Evolutionary conservation across 2,888 invertebrate genomes (phyloP).

Genomic region (Cancer borealis): DNA sequence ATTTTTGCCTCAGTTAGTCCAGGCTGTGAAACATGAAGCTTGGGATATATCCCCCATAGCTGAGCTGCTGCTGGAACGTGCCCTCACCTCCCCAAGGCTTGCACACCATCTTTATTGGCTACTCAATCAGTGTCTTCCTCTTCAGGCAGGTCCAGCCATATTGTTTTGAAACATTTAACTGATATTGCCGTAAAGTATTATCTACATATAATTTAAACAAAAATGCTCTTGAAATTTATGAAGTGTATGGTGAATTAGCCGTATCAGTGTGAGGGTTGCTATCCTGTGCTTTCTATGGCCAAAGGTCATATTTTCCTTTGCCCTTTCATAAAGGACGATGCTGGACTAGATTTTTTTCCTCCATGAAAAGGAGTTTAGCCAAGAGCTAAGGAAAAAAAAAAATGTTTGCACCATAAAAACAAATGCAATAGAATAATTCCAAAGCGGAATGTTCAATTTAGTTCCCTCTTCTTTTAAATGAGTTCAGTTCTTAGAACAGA

Average conservation of each 20-base stretch:
- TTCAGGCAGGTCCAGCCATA: slow-evolving; percentile 84
- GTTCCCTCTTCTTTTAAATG: too few relatives aligned
- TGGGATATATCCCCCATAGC: slow-evolving; percentile 94
- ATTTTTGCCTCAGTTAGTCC: slow-evolving; percentile 95
- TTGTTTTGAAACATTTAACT: too few relatives aligned
- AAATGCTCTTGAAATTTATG: not conserved
- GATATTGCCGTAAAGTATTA: not conserved
- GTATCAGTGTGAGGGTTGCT: not conserved
- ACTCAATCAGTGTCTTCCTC: slow-evolving; percentile 90
- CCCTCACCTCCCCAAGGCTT: slow-evolving; percentile 91
- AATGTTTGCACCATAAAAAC: too few relatives aligned
- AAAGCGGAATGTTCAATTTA: too few relatives aligned
- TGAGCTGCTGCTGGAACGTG: slow-evolving; percentile 88
- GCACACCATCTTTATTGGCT: slow-evolving; percentile 98
- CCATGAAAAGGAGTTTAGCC: too few relatives aligned
- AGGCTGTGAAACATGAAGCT: slow-evolving; percentile 93
- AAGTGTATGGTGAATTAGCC: not conserved
- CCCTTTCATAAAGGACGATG: not conserved
- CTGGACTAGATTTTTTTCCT: too few relatives aligned
- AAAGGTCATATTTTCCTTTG: not conserved
- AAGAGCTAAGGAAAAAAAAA: too few relatives aligned
- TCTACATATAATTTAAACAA: not conserved
- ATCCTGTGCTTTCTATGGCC: not conserved
- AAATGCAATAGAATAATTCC: too few relatives aligned
- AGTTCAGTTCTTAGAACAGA: too few relatives aligned